A percentile compares a stretch with the other conserved stretches of the same genome.
Conservation (phyloP, 2,797 vertebrate species). For the Malurus splendens region DNA sequence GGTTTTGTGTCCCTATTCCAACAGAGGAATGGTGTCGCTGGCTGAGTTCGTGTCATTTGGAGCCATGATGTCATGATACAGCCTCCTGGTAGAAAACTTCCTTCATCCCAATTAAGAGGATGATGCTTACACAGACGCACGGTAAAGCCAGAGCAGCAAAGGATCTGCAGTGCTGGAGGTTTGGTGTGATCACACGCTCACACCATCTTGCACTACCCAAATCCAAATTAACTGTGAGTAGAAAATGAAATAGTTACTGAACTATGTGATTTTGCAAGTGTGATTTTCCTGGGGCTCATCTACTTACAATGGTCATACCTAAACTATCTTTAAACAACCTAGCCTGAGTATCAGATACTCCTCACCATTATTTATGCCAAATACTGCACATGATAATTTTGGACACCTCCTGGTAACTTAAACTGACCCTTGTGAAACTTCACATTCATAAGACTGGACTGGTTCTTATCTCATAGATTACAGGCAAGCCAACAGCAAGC, state of each 20-base stretch:
- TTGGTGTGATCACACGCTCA: rapidly evolving
- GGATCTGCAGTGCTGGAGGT: not conserved
- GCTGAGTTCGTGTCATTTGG: not conserved
- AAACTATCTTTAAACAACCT: not conserved
- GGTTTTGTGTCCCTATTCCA: rapidly evolving
- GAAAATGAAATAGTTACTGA: not conserved
- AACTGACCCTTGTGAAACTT: not conserved
- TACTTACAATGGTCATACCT: not conserved
- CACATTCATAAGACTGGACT: rapidly evolving
- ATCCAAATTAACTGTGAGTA: not conserved
- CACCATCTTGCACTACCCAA: not conserved
- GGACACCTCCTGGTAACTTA: not conserved
- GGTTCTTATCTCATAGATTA: rapidly evolving
- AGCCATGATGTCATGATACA: not conserved
- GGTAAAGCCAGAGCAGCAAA: not conserved
- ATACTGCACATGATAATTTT: not conserved
- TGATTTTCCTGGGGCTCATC: not conserved
- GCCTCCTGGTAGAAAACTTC: not conserved
- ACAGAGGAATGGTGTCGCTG: not conserved
- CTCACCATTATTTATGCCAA: not conserved
- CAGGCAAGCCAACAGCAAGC: not conserved
- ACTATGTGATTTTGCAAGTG: not conserved
- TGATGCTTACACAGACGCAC: not conserved
- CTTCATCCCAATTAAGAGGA: not conserved
- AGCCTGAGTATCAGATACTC: not conserved